Conservation (phyloP, 2,888 invertebrate genomes). For the Nipponacmea schrenckii region DNA sequence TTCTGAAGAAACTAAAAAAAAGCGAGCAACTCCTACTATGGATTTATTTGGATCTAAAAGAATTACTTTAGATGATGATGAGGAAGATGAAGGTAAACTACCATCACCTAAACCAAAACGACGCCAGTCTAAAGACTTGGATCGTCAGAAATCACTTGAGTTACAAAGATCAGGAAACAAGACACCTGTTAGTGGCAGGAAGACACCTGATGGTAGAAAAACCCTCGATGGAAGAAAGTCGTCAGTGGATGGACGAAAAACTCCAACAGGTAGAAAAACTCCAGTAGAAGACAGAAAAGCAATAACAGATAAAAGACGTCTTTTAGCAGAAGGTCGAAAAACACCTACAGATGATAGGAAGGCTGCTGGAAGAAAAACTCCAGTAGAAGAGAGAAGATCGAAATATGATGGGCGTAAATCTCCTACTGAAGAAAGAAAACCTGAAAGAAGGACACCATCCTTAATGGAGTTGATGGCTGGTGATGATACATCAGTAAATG, state of each 20-base stretch:
- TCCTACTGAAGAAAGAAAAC: constrained; percentile 6
- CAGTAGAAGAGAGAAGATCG: constrained; percentile 13
- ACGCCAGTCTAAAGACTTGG: neutral
- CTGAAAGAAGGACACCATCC: neutral
- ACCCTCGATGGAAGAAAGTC: constrained; percentile 21
- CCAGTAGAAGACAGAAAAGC: constrained; percentile 28
- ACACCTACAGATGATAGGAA: constrained; percentile 23
- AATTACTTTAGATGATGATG: constrained; percentile 41
- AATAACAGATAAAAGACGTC: constrained; percentile 22
- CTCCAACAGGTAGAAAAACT: constrained; percentile 17
- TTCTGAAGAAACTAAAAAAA: neutral
- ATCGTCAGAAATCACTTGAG: neutral
- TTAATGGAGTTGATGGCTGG: constrained; percentile 3
- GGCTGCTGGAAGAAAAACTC: constrained; percentile 19
- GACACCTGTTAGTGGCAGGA: constrained; percentile 17
- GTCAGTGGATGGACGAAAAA: constrained; percentile 18
- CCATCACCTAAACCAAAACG: neutral
- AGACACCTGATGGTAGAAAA: constrained; percentile 25
- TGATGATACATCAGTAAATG: neutral
- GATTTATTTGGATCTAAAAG: constrained; percentile 42
- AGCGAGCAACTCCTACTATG: constrained; percentile 36
- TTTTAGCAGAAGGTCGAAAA: constrained; percentile 18
- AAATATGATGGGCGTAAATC: neutral
- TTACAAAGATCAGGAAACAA: constrained; percentile 12
- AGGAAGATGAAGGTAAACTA: constrained; percentile 28